A percentile compares a stretch with the other conserved stretches of the same genome.
phyloP scores from a whole-genome alignment of 2,888 invertebrate species.

The Synanthedon vespiformis region DNA sequence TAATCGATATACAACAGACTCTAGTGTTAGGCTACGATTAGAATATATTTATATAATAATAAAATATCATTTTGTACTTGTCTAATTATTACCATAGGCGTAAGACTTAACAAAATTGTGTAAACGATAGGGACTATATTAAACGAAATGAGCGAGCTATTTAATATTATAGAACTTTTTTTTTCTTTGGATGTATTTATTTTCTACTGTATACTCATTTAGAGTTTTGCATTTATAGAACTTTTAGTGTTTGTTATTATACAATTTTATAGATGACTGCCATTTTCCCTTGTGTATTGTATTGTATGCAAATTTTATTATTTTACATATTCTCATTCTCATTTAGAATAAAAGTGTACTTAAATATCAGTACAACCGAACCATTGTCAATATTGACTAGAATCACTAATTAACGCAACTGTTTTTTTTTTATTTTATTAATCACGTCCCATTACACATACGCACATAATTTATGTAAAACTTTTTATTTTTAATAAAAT shows the following conservation, averaged over 20 bases:
- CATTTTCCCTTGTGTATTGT: constrained; percentile 5
- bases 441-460: constrained; percentile 9
- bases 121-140: constrained; percentile 52
- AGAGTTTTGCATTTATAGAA: constrained; percentile 68
- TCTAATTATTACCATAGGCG: constrained; percentile 64
- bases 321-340: not conserved
- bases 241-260: constrained; percentile 54
- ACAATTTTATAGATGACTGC: constrained; percentile 46
- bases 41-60: constrained; percentile 59
- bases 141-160: constrained; percentile 60
- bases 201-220: constrained; percentile 63
- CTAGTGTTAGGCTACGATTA: constrained; percentile 62
- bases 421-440: not conserved
- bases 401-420: not conserved
- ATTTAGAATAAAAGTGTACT: not conserved
- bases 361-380: not conserved
- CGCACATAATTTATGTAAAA: constrained; percentile 67
- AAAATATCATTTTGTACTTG: constrained; percentile 70
- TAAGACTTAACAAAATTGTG: constrained; percentile 65
- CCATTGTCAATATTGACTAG: not conserved
- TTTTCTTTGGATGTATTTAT: constrained; percentile 62
- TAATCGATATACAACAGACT: constrained; percentile 58
- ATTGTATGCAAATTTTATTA: not conserved
- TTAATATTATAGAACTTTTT: constrained; percentile 16
- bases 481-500: constrained; percentile 41